phyloP scores from a whole-genome alignment of 2,797 vertebrate species.

The Phaenicophaeus curvirostris region DNA sequence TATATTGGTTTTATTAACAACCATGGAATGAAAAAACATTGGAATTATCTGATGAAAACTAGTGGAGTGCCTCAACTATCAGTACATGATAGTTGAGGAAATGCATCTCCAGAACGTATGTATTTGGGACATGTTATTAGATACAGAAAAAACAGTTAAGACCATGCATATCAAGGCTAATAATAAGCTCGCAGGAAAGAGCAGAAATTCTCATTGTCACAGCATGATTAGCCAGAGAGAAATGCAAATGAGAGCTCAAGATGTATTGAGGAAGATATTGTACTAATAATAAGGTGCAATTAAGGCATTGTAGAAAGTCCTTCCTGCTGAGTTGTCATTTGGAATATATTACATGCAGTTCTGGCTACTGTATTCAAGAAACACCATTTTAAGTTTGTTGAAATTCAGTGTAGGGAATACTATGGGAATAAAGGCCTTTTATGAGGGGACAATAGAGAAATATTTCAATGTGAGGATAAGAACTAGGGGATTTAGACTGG shows the following conservation, averaged over 20 bases:
- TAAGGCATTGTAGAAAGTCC: neutral
- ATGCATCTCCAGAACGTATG: neutral
- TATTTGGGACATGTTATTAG: neutral
- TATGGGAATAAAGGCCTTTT: neutral
- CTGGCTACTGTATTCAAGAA: neutral
- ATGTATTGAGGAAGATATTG: neutral
- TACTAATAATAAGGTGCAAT: neutral
- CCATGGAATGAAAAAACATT: neutral
- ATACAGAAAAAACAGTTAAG: neutral
- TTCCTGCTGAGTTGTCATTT: constrained; percentile 5
- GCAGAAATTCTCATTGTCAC: neutral
- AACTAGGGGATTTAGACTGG: neutral
- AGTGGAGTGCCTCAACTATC: neutral
- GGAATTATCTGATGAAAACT: neutral
- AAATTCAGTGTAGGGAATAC: neutral
- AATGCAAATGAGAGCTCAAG: neutral
- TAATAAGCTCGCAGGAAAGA: neutral
- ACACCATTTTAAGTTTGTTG: neutral
- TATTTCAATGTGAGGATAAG: neutral
- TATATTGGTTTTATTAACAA: neutral
- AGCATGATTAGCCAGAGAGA: neutral
- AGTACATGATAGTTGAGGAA: neutral
- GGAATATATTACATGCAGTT: neutral
- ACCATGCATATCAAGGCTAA: neutral
- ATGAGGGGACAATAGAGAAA: neutral